These are phyloP conservation scores for Catalaphyllia jardinei DNA, from an alignment of 64 coral and sea anemone genomes.

Conservation along the genomic window DNA sequence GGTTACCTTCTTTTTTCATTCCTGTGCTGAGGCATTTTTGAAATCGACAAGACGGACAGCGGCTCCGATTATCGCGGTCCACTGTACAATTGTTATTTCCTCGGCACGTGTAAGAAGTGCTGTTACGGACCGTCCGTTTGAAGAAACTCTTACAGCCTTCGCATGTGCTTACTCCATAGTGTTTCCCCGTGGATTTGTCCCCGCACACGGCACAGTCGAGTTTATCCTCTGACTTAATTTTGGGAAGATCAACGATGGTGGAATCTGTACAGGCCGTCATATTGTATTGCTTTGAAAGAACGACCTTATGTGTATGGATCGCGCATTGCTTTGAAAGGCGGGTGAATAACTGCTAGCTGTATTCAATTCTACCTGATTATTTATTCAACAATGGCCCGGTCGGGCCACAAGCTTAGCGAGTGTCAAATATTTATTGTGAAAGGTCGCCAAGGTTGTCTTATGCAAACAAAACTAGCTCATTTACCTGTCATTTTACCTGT, in stretches of 20 bases:
- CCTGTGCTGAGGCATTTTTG: slow-evolving; percentile 87
- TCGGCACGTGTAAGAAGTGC: slow-evolving; percentile 80
- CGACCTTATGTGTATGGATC: neutral
- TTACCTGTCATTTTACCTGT: slow-evolving; percentile 30
- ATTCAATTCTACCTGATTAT: slow-evolving; percentile 47
- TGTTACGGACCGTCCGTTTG: slow-evolving; percentile 89
- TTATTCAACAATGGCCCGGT: slow-evolving; percentile 51
- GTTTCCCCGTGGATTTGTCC: slow-evolving; percentile 88
- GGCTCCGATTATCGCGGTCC: slow-evolving; percentile 83
- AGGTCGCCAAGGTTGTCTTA: slow-evolving; percentile 19
- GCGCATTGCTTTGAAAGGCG: neutral
- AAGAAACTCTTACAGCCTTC: slow-evolving; percentile 96
- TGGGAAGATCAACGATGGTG: slow-evolving; percentile 29
- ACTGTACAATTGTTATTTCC: slow-evolving; percentile 77
- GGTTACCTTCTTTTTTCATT: slow-evolving; percentile 94
- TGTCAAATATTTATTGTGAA: slow-evolving; percentile 58
- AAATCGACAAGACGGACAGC: slow-evolving; percentile 88
- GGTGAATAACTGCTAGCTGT: slow-evolving; percentile 4
- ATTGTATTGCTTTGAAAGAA: neutral
- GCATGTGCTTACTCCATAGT: slow-evolving; percentile 92
- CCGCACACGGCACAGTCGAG: slow-evolving; percentile 88
- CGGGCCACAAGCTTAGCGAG: slow-evolving; percentile 16
- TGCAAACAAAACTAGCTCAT: neutral
- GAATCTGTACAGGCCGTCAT: slow-evolving; percentile 62
- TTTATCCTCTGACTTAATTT: slow-evolving; percentile 77